Conservation (phyloP, 2,113 vertebrate species). For the Hyaena hyaena region DNA sequence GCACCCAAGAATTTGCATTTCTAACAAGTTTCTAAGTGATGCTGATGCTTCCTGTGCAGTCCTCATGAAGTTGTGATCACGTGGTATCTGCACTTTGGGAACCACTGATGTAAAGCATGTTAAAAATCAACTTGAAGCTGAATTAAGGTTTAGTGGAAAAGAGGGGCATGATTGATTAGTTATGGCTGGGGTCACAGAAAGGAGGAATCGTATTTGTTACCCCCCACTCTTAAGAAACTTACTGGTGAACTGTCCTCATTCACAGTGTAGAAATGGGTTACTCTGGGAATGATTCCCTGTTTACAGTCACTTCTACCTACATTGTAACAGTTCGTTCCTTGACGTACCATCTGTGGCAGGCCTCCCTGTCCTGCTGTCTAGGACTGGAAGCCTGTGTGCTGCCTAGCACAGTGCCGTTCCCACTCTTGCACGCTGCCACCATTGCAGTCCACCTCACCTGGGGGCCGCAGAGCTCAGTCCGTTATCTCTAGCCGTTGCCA, state of each 20-base stretch:
- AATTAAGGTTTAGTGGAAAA: neutral
- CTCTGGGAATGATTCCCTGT: neutral
- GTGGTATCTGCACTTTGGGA: neutral
- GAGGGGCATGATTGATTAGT: neutral
- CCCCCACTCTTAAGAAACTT: neutral
- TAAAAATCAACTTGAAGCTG: neutral
- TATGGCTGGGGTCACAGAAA: neutral
- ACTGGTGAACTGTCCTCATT: neutral
- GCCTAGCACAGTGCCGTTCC: neutral
- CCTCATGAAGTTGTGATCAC: neutral
- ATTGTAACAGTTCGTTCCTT: neutral
- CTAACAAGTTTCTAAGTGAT: neutral
- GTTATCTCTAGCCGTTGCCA: neutral
- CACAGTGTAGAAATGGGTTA: neutral
- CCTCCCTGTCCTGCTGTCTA: neutral
- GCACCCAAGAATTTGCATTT: neutral
- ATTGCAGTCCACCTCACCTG: accelerated
- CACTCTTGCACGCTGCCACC: neutral
- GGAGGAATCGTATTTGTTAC: neutral
- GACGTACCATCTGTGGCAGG: neutral
- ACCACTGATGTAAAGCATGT: neutral
- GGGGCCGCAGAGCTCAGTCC: neutral
- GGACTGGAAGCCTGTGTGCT: neutral
- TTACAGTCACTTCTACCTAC: neutral
- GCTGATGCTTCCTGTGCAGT: neutral